These are phyloP conservation scores for Oncorhynchus keta DNA, from an alignment of 2,113 vertebrate species.

Conservation along the genomic window DNA sequence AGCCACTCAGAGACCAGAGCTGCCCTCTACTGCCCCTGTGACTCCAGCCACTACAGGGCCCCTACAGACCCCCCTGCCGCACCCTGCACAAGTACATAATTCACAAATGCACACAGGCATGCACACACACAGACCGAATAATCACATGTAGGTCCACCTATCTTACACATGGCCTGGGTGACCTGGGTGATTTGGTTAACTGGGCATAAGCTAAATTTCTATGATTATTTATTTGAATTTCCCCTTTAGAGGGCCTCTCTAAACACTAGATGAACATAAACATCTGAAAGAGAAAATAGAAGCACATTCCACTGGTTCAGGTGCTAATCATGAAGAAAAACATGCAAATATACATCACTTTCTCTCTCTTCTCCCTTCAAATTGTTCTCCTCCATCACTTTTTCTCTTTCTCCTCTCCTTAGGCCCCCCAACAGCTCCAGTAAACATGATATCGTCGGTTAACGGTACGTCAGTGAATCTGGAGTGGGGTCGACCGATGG, in stretches of 20 bases:
- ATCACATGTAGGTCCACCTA: too few relatives aligned
- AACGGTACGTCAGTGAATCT: constrained; percentile 91
- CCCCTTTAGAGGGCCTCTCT: too few relatives aligned
- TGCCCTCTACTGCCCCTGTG: constrained; percentile 84
- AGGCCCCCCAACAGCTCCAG: constrained; percentile 91
- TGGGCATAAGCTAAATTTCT: too few relatives aligned
- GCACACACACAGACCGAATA: too few relatives aligned
- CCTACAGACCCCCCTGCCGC: constrained; percentile 78
- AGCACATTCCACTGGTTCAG: too few relatives aligned
- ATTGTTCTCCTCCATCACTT: background rate
- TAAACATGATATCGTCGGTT: constrained; percentile 90
- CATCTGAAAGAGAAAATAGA: background rate
- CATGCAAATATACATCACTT: background rate
- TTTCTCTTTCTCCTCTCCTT: constrained; percentile 12
- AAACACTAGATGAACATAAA: background rate
- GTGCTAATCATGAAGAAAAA: too few relatives aligned
- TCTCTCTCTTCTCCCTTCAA: background rate
- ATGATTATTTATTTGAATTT: too few relatives aligned
- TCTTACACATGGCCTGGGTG: too few relatives aligned
- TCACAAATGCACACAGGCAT: background rate
- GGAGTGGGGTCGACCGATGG: constrained; percentile 88
- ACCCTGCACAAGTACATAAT: constrained; percentile 85
- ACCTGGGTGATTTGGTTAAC: too few relatives aligned
- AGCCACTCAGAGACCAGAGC: constrained; percentile 88
- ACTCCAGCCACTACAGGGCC: constrained; percentile 84